These are phyloP conservation scores for Andricus quercusramuli DNA, from an alignment of 2,888 invertebrate species.

Conservation along the genomic window DNA sequence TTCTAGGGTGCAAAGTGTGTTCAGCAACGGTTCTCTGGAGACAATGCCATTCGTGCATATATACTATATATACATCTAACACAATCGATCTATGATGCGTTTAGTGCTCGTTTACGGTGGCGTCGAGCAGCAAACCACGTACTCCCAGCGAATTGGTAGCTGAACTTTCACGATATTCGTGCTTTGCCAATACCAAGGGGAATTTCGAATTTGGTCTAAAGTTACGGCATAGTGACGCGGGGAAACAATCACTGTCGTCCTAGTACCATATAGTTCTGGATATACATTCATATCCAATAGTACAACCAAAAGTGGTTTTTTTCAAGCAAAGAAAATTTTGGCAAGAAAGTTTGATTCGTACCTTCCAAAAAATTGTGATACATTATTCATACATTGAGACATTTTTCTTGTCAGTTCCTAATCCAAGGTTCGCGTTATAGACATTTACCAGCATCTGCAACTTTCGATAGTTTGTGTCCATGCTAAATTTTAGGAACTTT, in stretches of 20 bases:
- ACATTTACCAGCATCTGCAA: too few species aligned
- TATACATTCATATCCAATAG: not conserved
- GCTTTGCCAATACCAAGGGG: conserved; percentile 31
- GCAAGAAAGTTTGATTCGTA: too few species aligned
- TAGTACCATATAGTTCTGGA: not conserved
- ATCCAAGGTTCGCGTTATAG: too few species aligned
- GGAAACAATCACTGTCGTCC: conserved; percentile 22
- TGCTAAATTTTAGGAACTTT: too few species aligned
- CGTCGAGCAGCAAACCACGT: conserved; percentile 38
- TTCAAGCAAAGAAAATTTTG: not conserved
- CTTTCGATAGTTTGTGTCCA: too few species aligned
- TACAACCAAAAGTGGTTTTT: not conserved
- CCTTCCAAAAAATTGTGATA: too few species aligned
- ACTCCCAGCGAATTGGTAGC: conserved; percentile 34
- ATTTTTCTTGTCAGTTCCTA: too few species aligned
- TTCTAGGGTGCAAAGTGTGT: not conserved
- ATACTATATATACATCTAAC: not conserved
- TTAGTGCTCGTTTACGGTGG: conserved; percentile 24
- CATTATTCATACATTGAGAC: too few species aligned
- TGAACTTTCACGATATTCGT: conserved; percentile 39
- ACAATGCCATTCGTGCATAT: conserved; percentile 8
- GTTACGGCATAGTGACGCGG: conserved; percentile 23
- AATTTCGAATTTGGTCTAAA: conserved; percentile 34
- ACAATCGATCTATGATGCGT: conserved; percentile 35
- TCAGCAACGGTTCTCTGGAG: not conserved